These are phyloP conservation scores for Deroplatys truncata DNA, from an alignment of 2,888 invertebrate species.

Conservation along the genomic window DNA sequence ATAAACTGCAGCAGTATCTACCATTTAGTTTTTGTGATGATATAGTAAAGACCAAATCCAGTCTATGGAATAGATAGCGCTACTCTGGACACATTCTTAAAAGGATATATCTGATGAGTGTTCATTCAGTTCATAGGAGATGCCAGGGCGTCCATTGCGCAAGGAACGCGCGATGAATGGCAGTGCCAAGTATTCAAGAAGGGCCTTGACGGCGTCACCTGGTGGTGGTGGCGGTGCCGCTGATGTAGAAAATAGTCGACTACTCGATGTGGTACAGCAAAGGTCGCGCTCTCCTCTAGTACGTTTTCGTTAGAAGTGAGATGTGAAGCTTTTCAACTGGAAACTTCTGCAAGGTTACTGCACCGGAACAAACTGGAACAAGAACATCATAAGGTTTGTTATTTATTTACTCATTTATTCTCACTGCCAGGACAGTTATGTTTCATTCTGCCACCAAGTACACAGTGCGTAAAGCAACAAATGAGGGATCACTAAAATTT, in stretches of 20 bases:
- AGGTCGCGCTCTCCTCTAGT: background rate
- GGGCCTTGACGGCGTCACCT: background rate
- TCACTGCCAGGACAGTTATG: background rate
- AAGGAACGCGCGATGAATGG: background rate
- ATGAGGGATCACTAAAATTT: no score
- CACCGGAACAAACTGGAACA: background rate
- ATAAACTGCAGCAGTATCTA: no score
- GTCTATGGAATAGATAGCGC: no score
- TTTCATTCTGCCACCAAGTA: no score
- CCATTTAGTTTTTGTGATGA: no score
- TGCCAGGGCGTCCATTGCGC: background rate
- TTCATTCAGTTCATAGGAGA: no score
- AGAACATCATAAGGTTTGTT: background rate
- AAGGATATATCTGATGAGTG: no score
- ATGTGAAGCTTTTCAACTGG: background rate
- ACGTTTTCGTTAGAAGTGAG: background rate
- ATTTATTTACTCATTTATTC: background rate
- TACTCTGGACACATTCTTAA: no score
- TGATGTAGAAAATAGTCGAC: background rate
- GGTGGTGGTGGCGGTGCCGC: background rate
- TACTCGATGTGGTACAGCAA: background rate
- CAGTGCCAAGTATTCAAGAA: background rate
- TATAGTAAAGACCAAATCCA: no score
- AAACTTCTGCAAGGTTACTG: background rate
- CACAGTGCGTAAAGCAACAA: no score